phyloP scores from a whole-genome alignment of 2,113 vertebrate genomes.

The Puffinus mauretanicus region DNA sequence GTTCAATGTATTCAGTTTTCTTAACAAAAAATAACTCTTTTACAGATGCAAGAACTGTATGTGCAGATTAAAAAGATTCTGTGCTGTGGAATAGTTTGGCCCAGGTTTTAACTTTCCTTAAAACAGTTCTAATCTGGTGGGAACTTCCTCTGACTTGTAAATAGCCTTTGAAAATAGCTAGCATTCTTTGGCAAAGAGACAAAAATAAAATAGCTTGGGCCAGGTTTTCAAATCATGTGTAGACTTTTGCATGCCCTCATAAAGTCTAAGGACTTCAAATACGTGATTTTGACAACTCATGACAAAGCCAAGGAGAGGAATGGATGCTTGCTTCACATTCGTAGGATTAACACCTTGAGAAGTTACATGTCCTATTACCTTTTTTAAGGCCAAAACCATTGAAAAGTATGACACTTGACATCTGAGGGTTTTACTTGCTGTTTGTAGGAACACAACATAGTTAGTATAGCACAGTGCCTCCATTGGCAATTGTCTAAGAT shows the following conservation, averaged over 20 bases:
- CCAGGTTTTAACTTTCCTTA: conserved; percentile 40
- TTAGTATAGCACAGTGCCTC: neutral
- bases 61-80: conserved; percentile 6
- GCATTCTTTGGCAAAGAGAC: conserved; percentile 28
- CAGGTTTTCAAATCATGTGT: neutral
- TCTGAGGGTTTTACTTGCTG: neutral
- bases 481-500: neutral
- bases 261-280: neutral
- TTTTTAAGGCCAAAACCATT: neutral
- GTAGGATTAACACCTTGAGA: neutral
- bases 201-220: neutral
- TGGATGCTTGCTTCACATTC: neutral
- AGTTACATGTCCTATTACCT: neutral
- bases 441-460: neutral
- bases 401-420: neutral
- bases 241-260: neutral
- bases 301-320: neutral
- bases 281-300: neutral
- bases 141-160: conserved; percentile 68
- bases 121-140: conserved; percentile 39
- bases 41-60: neutral
- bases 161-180: conserved; percentile 50
- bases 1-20: conserved; percentile 23
- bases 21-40: conserved; percentile 32
- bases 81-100: neutral